phyloP scores from a whole-genome alignment of 2,888 invertebrate genomes.

The Altica lythri region DNA sequence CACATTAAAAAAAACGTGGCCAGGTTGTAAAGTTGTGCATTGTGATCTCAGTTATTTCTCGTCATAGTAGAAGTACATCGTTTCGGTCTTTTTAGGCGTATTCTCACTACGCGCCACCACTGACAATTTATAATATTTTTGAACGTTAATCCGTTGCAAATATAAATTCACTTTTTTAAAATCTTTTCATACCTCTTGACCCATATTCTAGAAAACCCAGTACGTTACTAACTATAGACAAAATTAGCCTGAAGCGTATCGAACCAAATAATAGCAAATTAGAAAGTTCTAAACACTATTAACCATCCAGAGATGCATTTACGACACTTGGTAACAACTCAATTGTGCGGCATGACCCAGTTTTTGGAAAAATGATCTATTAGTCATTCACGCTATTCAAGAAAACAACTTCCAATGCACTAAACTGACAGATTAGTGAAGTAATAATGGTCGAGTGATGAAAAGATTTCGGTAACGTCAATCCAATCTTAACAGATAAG shows the following conservation, averaged over 20 bases:
- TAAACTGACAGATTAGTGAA: not conserved
- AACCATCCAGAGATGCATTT: slow-evolving; percentile 35
- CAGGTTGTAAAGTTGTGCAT: no score
- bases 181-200: not conserved
- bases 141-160: no score
- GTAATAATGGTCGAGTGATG: not conserved
- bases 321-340: slow-evolving; percentile 35
- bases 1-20: no score
- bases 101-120: no score
- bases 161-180: no score
- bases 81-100: no score
- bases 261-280: slow-evolving; percentile 16
- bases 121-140: no score
- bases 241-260: not conserved
- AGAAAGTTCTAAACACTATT: slow-evolving; percentile 25
- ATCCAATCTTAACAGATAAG: not conserved
- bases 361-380: slow-evolving; percentile 29
- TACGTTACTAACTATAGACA: not conserved
- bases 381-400: slow-evolving; percentile 21
- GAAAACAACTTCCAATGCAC: not conserved
- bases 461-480: not conserved
- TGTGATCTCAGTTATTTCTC: no score
- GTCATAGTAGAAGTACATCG: no score
- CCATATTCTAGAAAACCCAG: not conserved
- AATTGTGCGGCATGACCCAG: slow-evolving; percentile 36